A percentile compares a stretch with the other conserved stretches of the same genome.
Conservation (phyloP, 2,797 vertebrate genomes). For the Pelochelys cantorii region DNA sequence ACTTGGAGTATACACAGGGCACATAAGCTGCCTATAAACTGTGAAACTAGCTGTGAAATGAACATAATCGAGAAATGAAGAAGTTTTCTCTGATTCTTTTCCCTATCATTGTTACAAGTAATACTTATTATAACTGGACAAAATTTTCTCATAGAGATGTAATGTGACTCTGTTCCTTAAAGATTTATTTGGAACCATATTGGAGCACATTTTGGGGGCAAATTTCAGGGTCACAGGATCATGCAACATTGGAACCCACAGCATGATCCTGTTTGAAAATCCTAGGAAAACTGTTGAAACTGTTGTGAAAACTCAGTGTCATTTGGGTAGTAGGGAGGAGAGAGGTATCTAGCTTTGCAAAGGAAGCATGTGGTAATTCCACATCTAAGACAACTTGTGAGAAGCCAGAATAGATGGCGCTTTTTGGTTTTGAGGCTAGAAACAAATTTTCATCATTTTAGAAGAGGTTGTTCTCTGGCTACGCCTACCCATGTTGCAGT, state of each 20-base stretch:
- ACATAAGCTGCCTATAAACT: not conserved
- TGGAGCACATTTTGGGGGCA: conserved; percentile 27
- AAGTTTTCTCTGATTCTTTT: not conserved
- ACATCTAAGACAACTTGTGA: not conserved
- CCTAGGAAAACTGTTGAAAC: conserved; percentile 7
- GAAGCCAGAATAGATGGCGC: not conserved
- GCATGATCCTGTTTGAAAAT: not conserved
- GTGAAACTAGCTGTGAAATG: not conserved
- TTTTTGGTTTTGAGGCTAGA: not conserved
- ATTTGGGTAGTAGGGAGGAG: not conserved
- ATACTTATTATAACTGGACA: not conserved
- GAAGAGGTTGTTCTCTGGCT: not conserved
- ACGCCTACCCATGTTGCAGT: not conserved
- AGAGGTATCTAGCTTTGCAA: not conserved
- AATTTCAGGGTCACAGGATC: conserved; percentile 40
- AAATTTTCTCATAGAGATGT: not conserved
- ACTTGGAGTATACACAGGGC: too few relatives aligned
- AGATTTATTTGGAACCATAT: not conserved
- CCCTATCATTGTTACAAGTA: not conserved
- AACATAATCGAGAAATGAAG: not conserved
- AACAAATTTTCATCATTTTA: not conserved
- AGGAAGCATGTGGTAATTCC: not conserved
- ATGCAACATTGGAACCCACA: not conserved
- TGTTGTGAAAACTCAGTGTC: not conserved
- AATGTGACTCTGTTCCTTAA: not conserved